Evolutionary conservation across 2,888 invertebrate species (phyloP), one percentile per base, ranked within the genome.

Genomic region (Elegia similella): DNA sequence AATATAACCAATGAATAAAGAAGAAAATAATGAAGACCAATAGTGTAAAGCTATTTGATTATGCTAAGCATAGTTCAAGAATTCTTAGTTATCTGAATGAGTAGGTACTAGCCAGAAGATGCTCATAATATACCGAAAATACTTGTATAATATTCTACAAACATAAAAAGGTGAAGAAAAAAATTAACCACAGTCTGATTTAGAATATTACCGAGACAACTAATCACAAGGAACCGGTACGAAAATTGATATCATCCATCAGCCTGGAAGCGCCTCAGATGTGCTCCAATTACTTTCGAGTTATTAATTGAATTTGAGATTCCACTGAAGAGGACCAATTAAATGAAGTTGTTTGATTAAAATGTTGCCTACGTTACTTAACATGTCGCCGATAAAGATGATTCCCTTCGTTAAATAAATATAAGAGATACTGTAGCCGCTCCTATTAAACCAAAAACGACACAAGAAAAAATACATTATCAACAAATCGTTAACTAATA

Each of bases 261-360:
- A 79, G 72, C 60, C 70, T 66, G 69, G 72, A 76, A 76, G 73
- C 69, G 69, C 59, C 65, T 74, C 70, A 65, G 62, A 69, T 67
- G 72, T 76, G 75, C 75, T 78, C 78, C 77, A 82, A 82, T 86
- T 80, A 81, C 75, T 75, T 74, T 69, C 66, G 67, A 73, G 71
- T 76, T 78, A 80, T 86, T 86, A 86, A 88, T 84, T 82, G 78
- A 81, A 75, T 75, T 74, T 73, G 67, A 84, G 80, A 82, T 82
- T 81, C 74, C 68, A 64, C 59, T 64, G 63, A 73, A 65, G 75
- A 75, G 68, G 72, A 67, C 81, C 79, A 83, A 84, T 86, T 82
- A 85, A 85, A 84, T 77, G 67, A 76, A 75, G 69, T 75, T 78
- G 76, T 82, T 76, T 76, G 80, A 85, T 84, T 82, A 83, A 81